Percentiles rank a stretch among this genome's conserved stretches.
Conservation (phyloP, 2,888 invertebrate genomes). For the Eremobia ochroleuca region DNA sequence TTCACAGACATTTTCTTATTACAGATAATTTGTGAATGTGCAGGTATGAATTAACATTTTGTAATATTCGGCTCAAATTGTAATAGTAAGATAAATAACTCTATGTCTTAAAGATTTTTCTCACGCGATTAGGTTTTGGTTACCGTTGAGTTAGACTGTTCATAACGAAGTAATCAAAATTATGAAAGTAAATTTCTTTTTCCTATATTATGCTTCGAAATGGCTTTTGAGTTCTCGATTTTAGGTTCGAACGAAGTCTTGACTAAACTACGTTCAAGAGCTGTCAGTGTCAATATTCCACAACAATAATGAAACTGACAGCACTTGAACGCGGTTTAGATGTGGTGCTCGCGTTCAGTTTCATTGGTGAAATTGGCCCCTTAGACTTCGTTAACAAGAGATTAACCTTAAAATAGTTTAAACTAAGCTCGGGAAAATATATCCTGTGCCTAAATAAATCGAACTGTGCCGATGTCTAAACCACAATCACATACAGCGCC, state of each 20-base stretch:
- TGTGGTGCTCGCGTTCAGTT: too few relatives aligned
- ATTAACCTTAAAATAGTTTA: not conserved
- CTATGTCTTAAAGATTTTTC: conserved; percentile 27
- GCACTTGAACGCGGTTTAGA: too few relatives aligned
- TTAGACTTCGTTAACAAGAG: not conserved
- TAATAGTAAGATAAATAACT: conserved; percentile 40
- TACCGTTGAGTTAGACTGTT: not conserved
- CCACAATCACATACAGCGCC: not conserved
- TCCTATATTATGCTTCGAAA: not conserved
- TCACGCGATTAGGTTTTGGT: conserved; percentile 38
- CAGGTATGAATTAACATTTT: conserved; percentile 45
- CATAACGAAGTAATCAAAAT: not conserved
- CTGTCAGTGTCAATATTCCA: not conserved
- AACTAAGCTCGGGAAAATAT: not conserved
- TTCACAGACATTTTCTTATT: conserved; percentile 44
- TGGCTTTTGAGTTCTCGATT: not conserved
- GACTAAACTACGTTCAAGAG: too few relatives aligned
- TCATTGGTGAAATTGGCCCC: not conserved
- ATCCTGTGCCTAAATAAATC: not conserved
- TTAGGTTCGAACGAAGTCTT: not conserved
- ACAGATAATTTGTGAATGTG: conserved; percentile 35
- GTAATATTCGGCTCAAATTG: conserved; percentile 46
- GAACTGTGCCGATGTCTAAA: not conserved
- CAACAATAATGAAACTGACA: too few relatives aligned
- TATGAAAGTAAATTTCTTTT: not conserved